Percentiles rank a stretch among this genome's conserved stretches.
Evolutionary conservation across 2,888 invertebrate species (phyloP).

Genomic region (Timema cristinae): DNA sequence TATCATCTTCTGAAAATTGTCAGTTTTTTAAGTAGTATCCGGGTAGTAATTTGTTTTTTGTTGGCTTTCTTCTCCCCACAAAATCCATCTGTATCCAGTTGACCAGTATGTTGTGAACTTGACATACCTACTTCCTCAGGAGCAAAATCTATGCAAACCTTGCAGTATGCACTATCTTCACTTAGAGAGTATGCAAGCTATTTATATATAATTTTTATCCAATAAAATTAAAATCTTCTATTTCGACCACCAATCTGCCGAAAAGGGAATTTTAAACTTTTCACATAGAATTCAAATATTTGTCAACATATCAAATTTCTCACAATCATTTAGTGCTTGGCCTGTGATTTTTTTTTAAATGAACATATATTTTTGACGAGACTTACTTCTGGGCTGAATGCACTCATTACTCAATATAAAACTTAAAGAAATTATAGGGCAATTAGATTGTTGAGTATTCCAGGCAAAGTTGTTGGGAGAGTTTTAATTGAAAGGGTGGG

Average conservation of each 20-base stretch:
- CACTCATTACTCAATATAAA: too few relatives aligned
- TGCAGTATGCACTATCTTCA: conserved; percentile 8
- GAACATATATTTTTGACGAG: not conserved
- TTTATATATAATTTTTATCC: conserved; percentile 4
- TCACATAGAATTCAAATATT: not conserved
- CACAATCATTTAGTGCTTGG: not conserved
- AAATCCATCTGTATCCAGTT: not conserved
- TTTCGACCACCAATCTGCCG: conserved; percentile 1
- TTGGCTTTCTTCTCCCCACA: not conserved
- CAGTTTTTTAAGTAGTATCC: not conserved
- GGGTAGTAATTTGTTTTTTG: not conserved
- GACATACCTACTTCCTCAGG: not conserved
- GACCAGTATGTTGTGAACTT: not conserved
- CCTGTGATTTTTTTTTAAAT: not conserved
- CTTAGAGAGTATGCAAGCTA: not conserved
- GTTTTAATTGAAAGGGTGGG: too few relatives aligned
- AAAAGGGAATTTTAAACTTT: not conserved
- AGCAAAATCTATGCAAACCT: conserved; percentile 8
- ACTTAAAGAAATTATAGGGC: too few relatives aligned
- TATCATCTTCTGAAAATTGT: not conserved
- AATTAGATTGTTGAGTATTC: too few relatives aligned
- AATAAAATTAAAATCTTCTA: not conserved
- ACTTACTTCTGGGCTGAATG: not conserved
- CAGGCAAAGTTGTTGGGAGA: too few relatives aligned
- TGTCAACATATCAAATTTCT: not conserved